Base-by-base conservation (phyloP, 2,797 vertebrate species). In the Premnoplex brunnescens region DNA sequence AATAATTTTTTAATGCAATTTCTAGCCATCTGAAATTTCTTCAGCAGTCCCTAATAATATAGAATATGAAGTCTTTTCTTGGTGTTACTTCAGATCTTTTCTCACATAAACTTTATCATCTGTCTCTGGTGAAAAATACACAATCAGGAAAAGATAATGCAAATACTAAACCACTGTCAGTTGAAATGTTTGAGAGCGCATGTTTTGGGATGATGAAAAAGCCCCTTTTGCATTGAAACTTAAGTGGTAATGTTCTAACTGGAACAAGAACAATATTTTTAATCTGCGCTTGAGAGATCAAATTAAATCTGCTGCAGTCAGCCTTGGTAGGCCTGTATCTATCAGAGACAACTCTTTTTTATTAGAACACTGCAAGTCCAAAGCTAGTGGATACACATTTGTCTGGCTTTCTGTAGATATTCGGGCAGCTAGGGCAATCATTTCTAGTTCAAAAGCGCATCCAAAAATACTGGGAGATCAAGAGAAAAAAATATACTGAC, bases 211-310 rank as follows among this genome's bases (percentile, higher is more conserved):
- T 95, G 96, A 97, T 92, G 90, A 96, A 97, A 97, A 96, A 93
- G 86, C 44, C 64, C 84, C 76, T 93, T 94, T 91, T 90, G 77
- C 92, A 96, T 60, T 82, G 80, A 94, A 96, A 92, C 84, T 88
- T 95, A 96, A 96, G 77, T 87, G 77, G 93, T 68, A 96, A 81
- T 87, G 60, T 93, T 94, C 94, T 93, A 96, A 94, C 91, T 89
- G 91, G 76, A 95, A 86, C 43, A 81, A 91, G 95, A 97, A 95
- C 95, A 97, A 76, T 94, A 97, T 96, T 95, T 96, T 97, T 97
- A 98, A 97, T 96, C 96, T 26, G 2, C 63, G 83, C 84, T 76
- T 93, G 95, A 96, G 97, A 97, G 89, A 97, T 93, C 92, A 97
- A 97, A 97, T 97, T 96, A 96, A 95, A 96, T 93, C 96, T 93